phyloP scores from a whole-genome alignment of 23 tunicate genomes.

The Halocynthia aurantium region DNA sequence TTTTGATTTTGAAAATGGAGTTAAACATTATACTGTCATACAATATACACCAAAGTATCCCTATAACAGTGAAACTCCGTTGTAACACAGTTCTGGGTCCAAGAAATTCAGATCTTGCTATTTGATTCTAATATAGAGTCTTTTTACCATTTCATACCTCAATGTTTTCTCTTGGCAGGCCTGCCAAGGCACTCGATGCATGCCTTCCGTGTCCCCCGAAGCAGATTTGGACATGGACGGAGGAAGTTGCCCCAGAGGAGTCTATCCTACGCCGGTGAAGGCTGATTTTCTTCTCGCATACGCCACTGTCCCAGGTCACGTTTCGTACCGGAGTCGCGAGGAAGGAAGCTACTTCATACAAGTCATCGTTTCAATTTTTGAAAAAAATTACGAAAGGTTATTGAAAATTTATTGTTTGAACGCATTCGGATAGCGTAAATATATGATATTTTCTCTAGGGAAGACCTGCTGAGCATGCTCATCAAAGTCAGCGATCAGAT shows the following conservation, averaged over 20 bases:
- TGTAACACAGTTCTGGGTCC: too few relatives aligned
- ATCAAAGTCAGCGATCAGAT: slow-evolving; percentile 56
- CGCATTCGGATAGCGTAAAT: too few relatives aligned
- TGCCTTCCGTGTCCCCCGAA: slow-evolving; percentile 33
- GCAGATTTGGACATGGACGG: slow-evolving; percentile 28
- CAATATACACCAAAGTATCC: too few relatives aligned
- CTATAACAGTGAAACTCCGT: too few relatives aligned
- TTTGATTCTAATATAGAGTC: too few relatives aligned
- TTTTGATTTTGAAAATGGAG: too few relatives aligned
- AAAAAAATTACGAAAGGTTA: background rate
- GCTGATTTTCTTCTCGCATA: slow-evolving; percentile 55
- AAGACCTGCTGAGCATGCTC: slow-evolving; percentile 37
- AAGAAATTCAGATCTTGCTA: too few relatives aligned
- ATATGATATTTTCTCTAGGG: background rate
- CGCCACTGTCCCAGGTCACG: slow-evolving; percentile 72
- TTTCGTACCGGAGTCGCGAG: slow-evolving; percentile 33
- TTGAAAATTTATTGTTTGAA: too few relatives aligned
- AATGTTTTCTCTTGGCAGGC: slow-evolving; percentile 9
- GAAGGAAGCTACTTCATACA: slow-evolving; percentile 51
- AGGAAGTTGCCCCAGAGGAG: background rate
- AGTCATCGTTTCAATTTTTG: slow-evolving; percentile 29
- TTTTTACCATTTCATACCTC: too few relatives aligned
- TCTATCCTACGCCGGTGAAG: slow-evolving; percentile 9
- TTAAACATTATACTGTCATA: too few relatives aligned
- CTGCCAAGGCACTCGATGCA: slow-evolving; percentile 59